Conservation (phyloP, 2,888 invertebrate species). For the Orthosia gracilis region DNA sequence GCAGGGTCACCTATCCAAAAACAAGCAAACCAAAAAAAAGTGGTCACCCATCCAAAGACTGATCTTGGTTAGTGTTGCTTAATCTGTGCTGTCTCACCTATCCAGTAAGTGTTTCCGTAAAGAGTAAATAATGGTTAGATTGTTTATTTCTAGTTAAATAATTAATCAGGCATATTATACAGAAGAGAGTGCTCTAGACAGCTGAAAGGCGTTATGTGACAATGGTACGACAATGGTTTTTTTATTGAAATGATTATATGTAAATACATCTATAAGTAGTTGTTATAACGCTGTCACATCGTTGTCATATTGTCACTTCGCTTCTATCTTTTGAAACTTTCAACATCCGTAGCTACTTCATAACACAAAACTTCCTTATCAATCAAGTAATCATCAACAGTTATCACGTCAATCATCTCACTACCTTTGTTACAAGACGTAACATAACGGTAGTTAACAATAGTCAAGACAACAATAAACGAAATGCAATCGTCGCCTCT, state of each 20-base stretch:
- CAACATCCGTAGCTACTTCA: not conserved
- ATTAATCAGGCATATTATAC: too few species aligned
- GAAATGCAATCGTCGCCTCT: not conserved
- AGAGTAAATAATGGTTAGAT: not conserved
- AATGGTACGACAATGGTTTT: too few species aligned
- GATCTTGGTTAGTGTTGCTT: too few species aligned
- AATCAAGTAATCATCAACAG: slow-evolving; percentile 15
- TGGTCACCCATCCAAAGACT: too few species aligned
- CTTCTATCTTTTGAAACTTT: too few species aligned
- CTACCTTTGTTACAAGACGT: not conserved
- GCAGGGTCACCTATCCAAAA: too few species aligned
- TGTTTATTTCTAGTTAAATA: not conserved
- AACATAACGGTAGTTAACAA: slow-evolving; percentile 4
- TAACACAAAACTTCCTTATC: not conserved
- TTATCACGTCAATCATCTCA: slow-evolving; percentile 7
- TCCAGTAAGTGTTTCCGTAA: slow-evolving; percentile 11
- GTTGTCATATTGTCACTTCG: not conserved
- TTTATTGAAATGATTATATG: too few species aligned
- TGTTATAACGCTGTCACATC: not conserved
- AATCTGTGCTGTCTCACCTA: too few species aligned
- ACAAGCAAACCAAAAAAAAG: too few species aligned
- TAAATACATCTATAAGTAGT: too few species aligned
- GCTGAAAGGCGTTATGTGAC: too few species aligned
- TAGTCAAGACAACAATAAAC: not conserved
- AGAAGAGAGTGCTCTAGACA: too few species aligned